A percentile compares a stretch with the other conserved stretches of the same genome.
These are phyloP conservation scores for Agrilus cyanescens DNA, from an alignment of 2,888 invertebrate species.

Conservation along the genomic window DNA sequence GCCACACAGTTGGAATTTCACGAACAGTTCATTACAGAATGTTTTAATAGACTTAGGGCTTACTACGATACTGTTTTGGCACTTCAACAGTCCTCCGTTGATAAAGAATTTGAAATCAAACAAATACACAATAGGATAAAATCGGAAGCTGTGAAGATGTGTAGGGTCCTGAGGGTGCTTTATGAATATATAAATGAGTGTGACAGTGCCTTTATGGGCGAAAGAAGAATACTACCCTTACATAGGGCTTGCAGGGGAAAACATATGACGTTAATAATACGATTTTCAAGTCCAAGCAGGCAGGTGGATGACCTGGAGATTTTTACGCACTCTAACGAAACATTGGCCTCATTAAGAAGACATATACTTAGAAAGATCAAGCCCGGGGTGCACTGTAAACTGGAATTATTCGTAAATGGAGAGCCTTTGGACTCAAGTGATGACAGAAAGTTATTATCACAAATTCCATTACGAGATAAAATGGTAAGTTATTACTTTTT, in stretches of 20 bases:
- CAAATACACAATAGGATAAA: constrained; percentile 40
- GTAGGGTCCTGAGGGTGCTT: constrained; percentile 84
- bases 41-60: constrained; percentile 77
- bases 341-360: constrained; percentile 72
- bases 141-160: constrained; percentile 73
- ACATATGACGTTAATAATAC: constrained; percentile 73
- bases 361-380: constrained; percentile 58
- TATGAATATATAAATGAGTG: constrained; percentile 93
- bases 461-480: constrained; percentile 79
- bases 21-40: constrained; percentile 83
- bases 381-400: constrained; percentile 64
- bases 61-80: constrained; percentile 73
- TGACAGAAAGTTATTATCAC: constrained; percentile 76
- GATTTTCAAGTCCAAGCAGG: constrained; percentile 70
- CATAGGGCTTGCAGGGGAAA: constrained; percentile 84
- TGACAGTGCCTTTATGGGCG: constrained; percentile 77
- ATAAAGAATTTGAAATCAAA: constrained; percentile 36
- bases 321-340: constrained; percentile 89
- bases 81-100: constrained; percentile 41
- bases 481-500: constrained; percentile 49
- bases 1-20: constrained; percentile 73
- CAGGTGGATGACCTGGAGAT: constrained; percentile 86
- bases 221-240: constrained; percentile 79
- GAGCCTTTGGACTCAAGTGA: constrained; percentile 79
- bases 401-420: constrained; percentile 82